These are phyloP conservation scores for Amiota communis DNA, from an alignment of 2,888 invertebrate species.

Conservation along the genomic window DNA sequence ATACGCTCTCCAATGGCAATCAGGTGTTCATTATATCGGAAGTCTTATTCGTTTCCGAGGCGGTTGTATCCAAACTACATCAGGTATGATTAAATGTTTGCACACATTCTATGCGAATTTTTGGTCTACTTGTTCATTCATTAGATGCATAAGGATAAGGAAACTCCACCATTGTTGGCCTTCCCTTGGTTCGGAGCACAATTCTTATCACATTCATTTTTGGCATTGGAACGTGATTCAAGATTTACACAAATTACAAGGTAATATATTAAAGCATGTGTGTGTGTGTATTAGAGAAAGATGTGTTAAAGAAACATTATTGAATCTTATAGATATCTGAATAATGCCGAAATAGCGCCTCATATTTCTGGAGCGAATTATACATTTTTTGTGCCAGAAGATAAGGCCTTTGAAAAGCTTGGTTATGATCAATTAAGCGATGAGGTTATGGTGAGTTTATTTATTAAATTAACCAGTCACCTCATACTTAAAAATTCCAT, in stretches of 20 bases:
- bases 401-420: constrained; percentile 79
- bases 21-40: constrained; percentile 78
- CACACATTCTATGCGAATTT: constrained; percentile 14
- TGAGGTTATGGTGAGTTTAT: constrained; percentile 71
- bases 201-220: constrained; percentile 78
- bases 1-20: constrained; percentile 78
- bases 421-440: constrained; percentile 77
- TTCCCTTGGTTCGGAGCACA: constrained; percentile 80
- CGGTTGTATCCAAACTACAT: constrained; percentile 77
- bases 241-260: constrained; percentile 76
- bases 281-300: background rate
- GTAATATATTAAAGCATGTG: constrained; percentile 45
- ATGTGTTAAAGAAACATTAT: background rate
- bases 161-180: constrained; percentile 78
- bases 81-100: constrained; percentile 70
- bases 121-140: constrained; percentile 3
- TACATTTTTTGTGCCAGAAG: constrained; percentile 82
- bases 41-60: constrained; percentile 78
- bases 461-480: background rate
- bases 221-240: constrained; percentile 76
- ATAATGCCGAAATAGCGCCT: constrained; percentile 78
- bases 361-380: constrained; percentile 79
- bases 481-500: background rate
- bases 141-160: constrained; percentile 77
- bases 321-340: constrained; percentile 74